Evolutionary conservation across 2,113 vertebrate genomes (phyloP), one percentile per base, ranked within the genome.

Genomic region (Diadophis punctatus): DNA sequence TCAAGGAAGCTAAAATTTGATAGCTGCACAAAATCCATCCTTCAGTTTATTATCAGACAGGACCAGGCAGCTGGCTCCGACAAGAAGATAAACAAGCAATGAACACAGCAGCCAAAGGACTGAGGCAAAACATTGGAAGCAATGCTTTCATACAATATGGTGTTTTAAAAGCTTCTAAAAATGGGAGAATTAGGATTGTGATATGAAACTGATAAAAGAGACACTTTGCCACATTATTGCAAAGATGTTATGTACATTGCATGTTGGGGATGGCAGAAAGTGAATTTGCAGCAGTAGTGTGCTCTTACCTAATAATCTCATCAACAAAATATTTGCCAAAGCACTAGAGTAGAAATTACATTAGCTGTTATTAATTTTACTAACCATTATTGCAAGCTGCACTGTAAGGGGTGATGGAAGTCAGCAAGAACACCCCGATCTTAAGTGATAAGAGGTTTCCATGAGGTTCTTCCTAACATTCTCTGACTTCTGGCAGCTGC

Each of bases 1-100:
- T 48, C 27, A 18, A 30, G 63, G 30, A 20, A 89, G 60, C 87
- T 92, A 68, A 55, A 6, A 49, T 89, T 89, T 84, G 63, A 53
- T 53, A 25, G 68, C 34, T 20, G 68, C 87, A 92, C 43, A 56
- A 85, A 49, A 85, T 49, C 52, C 7, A 51, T 27, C 43, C 34
- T 63, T 80, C 86, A 12, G 39, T 80, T 92, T 88, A 92, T 88
- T 92, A 92, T 92, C 87, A 46, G 49, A 46, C 34, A 53, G 91
- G 39, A 43, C 43, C 91, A 92, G 49, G 86, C 60, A 88, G 49
- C 85, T 55, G 58, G 30, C 10, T 34, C 80, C 34, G 90, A 86
- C 46, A 48, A 92, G 60, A 74, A 55, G 34, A 25, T 58, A 91
- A 91, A 56, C 12, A 63, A 22, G 85, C n/a, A 87, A 22, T 49